These are phyloP conservation scores for Micromussa lordhowensis DNA, from an alignment of 92 coral and sea anemone genomes.

Conservation along the genomic window DNA sequence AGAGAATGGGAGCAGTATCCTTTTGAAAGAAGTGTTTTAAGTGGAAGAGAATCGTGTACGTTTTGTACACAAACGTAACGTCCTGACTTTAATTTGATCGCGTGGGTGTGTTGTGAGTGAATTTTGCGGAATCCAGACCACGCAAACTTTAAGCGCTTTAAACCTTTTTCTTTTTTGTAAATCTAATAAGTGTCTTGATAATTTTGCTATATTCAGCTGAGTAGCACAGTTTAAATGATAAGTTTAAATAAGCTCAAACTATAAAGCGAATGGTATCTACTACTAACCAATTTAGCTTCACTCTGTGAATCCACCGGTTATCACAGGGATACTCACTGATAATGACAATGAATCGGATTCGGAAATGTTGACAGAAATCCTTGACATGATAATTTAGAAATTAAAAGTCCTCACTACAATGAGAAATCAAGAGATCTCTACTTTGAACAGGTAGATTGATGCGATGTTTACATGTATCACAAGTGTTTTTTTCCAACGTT, in stretches of 20 bases:
- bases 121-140: background rate
- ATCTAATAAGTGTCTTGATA: background rate
- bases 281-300: too few relatives aligned
- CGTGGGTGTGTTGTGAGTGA: background rate
- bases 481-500: too few relatives aligned
- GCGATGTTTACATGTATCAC: background rate
- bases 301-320: too few relatives aligned
- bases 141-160: background rate
- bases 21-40: slow-evolving; percentile 43
- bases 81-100: background rate
- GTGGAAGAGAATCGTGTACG: background rate
- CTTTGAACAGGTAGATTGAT: slow-evolving; percentile 84
- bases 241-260: too few relatives aligned
- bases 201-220: background rate
- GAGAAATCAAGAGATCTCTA: slow-evolving; percentile 80
- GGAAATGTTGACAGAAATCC: background rate
- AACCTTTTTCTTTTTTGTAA: background rate
- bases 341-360: background rate
- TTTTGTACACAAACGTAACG: background rate
- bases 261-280: too few relatives aligned
- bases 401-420: slow-evolving; percentile 96
- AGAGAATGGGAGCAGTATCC: slow-evolving; percentile 90
- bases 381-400: slow-evolving; percentile 63
- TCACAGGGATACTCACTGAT: background rate
- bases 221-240: background rate